A percentile compares a stretch with the other conserved stretches of the same genome.
Conservation (phyloP, 2,113 vertebrate genomes). For the Callospermophilus lateralis region DNA sequence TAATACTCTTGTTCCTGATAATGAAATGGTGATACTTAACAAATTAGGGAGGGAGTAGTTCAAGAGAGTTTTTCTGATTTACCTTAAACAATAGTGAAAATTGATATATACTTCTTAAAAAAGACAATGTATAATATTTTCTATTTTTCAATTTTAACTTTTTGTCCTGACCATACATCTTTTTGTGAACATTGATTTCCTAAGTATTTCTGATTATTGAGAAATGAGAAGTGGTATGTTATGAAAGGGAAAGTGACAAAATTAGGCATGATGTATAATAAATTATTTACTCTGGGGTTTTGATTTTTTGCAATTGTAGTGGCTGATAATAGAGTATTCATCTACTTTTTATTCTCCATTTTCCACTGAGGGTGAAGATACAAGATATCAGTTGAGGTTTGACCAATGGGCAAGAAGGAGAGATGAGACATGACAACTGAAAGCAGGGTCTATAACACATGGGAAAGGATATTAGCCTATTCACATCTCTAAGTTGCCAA, state of each 20-base stretch:
- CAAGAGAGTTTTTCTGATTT: neutral
- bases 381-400: neutral
- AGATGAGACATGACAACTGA: neutral
- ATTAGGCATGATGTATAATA: neutral
- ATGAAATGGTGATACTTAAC: neutral
- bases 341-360: neutral
- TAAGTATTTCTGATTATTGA: neutral
- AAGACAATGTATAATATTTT: neutral
- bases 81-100: neutral
- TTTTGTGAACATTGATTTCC: neutral
- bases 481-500: neutral
- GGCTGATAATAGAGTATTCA: neutral
- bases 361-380: neutral
- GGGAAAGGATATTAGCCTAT: neutral
- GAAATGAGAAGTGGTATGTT: neutral
- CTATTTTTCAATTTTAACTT: neutral
- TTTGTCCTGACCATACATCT: neutral
- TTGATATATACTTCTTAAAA: neutral
- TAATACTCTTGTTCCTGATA: neutral
- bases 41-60: neutral
- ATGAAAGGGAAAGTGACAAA: neutral
- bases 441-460: neutral
- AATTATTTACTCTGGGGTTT: neutral
- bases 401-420: neutral
- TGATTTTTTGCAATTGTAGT: neutral